Base-by-base conservation (phyloP, 2,797 vertebrate genomes). In the Morus bassanus region DNA sequence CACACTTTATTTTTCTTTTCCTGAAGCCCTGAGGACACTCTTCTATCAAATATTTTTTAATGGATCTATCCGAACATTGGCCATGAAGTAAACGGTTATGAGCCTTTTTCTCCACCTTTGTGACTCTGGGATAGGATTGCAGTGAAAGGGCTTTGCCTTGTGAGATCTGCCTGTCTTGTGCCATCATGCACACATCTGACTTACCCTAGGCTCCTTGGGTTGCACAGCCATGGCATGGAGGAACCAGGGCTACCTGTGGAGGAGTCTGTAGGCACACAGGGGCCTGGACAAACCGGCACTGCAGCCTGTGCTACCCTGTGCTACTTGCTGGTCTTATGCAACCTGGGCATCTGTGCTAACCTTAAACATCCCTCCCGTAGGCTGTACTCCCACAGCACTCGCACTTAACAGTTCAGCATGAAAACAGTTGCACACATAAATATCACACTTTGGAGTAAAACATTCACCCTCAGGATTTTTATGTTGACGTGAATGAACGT, bases 401-500 rank as follows among this genome's bases (percentile, higher is more conserved):
- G 1, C 78, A 13, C 85, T 93, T 63, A 53, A 92, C 86, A 79
- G 78, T 13, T 91, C 84, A 94, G 86, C 84, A n/a, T 51, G 86
- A 87, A 92, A 95, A 94, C 2, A 94, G 41, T 31, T 87, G 88
- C 68, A 54, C 75, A 63, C 45, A 89, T 56, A 88, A 95, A 88
- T 95, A 92, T 88, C 87, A 85, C 91, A 91, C 87, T 93, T 88
- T 23, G 53, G 84, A 95, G 81, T 88, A 95, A 93, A 96, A 70
- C 1, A 5, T 74, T 85, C 68, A 68, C 79, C 64, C 75, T 61
- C 68, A 22, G 64, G 81, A 91, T 72, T 91, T 75, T 46, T 3
- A 30, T 43, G 60, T 15, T 91, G 84, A 78, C 88, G 33, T 45
- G 68, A 92, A 48, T 83, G 76, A 91, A 85, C 18, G 41, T 77